Evolutionary conservation across 2,888 invertebrate genomes (phyloP), one percentile per base, ranked within the genome.

Genomic region (Sclerodermus sp.): DNA sequence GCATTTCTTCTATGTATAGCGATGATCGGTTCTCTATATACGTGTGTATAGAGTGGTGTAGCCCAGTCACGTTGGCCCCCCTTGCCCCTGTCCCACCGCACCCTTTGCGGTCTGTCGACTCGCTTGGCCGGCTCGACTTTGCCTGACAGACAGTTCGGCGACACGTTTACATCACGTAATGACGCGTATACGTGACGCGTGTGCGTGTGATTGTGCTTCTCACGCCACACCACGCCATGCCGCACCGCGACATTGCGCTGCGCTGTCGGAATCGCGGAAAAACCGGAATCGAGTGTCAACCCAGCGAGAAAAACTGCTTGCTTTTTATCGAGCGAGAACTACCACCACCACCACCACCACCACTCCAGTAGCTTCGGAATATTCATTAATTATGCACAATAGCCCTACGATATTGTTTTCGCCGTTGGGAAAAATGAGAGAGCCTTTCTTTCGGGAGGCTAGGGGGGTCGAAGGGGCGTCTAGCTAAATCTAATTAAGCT

Each of bases 1-100:
- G 23, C 23, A 23, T 23, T 23, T 23, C 8, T 16, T 62, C 57
- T 64, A 64, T 62, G 51, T 64, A 59, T 59, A 65, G 55, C 64
- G 56, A 62, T 66, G 65, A 64, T 56, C 53, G 51, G 47, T 23
- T 8, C 4, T 23, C 3, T 8, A 8, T n/a, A n/a, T n/a, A n/a
- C n/a, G 39, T 23, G 41, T 44, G 38, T 55, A 51, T 57, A 43
- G 39, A 45, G 34, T 45, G 42, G 30, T 38, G 48, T 37, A 45
- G 43, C 42, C 51, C 51, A 56, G 53, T 55, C 54, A 45, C 42
- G 34, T 30, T 38, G 39, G 38, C 34, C 40, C 44, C 36, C 34
- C 42, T 42, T 31, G 23, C 23, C 30, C 44, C n/a, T 15, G 29
- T 18, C 32, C 18, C 13, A 10, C 32, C 10, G 12, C 29, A 30